Evolutionary conservation across 2,888 invertebrate genomes (phyloP).

Genomic region (Epistrophe grossulariae): DNA sequence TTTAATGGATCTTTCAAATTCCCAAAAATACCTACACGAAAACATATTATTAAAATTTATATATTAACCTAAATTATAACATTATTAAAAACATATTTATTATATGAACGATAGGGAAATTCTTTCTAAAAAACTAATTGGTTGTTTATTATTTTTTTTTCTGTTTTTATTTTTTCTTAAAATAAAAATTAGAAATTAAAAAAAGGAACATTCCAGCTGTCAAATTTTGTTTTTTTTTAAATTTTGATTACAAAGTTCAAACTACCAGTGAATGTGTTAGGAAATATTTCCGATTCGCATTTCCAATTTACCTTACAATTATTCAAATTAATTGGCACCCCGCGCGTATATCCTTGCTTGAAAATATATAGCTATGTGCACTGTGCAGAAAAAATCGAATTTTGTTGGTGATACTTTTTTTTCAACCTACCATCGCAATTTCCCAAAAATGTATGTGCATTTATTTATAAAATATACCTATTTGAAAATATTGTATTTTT

Average conservation of each 20-base stretch:
- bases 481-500: slow-evolving; percentile 24
- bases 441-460: slow-evolving; percentile 53
- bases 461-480: slow-evolving; percentile 52
- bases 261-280: slow-evolving; percentile 31
- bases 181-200: neutral
- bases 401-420: slow-evolving; percentile 51
- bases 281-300: slow-evolving; percentile 41
- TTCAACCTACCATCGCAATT: slow-evolving; percentile 43
- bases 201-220: slow-evolving; percentile 39
- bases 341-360: slow-evolving; percentile 26
- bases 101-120: slow-evolving; percentile 16
- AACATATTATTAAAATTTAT: slow-evolving; percentile 19
- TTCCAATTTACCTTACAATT: slow-evolving; percentile 48
- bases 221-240: slow-evolving; percentile 14
- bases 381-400: slow-evolving; percentile 25
- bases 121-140: slow-evolving; percentile 23
- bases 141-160: slow-evolving; percentile 15
- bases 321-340: slow-evolving; percentile 48
- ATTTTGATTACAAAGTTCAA: slow-evolving; percentile 48
- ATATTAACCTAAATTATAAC: slow-evolving; percentile 41
- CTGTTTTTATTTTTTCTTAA: slow-evolving; percentile 1
- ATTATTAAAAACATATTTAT: slow-evolving; percentile 49
- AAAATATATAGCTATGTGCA: too few relatives aligned
- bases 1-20: slow-evolving; percentile 24
- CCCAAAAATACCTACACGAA: slow-evolving; percentile 13